Conservation (phyloP, 1,140 invertebrate species). For the Platyura marginata region DNA sequence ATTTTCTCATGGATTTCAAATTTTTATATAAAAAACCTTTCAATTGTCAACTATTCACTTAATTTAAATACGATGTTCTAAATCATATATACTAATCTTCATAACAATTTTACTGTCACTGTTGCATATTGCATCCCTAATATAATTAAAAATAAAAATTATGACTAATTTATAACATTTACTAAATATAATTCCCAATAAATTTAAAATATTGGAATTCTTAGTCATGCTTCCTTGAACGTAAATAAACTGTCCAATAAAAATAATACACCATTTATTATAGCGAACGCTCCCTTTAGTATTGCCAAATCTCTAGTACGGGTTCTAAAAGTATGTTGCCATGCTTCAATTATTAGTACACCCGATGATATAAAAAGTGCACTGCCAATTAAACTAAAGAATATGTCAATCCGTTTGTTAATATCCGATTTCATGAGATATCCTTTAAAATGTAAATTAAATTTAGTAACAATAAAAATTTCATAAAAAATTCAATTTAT, state of each 20-base stretch:
- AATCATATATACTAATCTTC: too few relatives aligned
- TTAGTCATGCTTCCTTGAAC: slow-evolving; percentile 26
- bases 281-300: slow-evolving; percentile 49
- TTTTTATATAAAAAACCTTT: too few relatives aligned
- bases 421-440: slow-evolving; percentile 40
- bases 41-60: too few relatives aligned
- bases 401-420: slow-evolving; percentile 49
- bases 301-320: slow-evolving; percentile 34
- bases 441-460: slow-evolving; percentile 22
- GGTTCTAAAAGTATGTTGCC: slow-evolving; percentile 19
- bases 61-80: too few relatives aligned
- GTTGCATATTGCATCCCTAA: too few relatives aligned
- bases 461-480: background rate
- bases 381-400: slow-evolving; percentile 50
- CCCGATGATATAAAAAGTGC: slow-evolving; percentile 49
- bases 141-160: too few relatives aligned
- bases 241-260: slow-evolving; percentile 54
- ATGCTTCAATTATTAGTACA: slow-evolving; percentile 40
- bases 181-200: too few relatives aligned
- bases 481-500: background rate
- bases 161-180: too few relatives aligned
- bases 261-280: slow-evolving; percentile 51
- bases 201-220: background rate
- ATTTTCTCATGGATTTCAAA: too few relatives aligned
- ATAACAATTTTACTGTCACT: too few relatives aligned